phyloP scores from a whole-genome alignment of 2,113 vertebrate species.

The Sander vitreus region DNA sequence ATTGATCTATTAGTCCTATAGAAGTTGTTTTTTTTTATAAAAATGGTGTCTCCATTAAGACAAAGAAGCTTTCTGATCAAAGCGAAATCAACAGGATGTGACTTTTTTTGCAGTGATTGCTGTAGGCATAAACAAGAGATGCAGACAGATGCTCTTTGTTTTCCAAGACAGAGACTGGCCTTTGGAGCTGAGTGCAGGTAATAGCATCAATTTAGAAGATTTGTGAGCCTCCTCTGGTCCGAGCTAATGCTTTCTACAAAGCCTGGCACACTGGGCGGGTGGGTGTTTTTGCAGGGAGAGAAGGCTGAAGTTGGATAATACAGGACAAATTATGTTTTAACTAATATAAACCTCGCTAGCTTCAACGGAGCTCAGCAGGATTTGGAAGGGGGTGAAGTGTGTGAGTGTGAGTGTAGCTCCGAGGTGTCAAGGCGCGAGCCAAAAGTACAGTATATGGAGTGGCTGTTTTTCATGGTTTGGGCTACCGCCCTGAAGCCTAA shows the following conservation, averaged over 20 bases:
- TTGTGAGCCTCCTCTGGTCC: slow-evolving; percentile 44
- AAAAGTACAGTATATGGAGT: neutral
- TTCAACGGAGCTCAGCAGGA: slow-evolving; percentile 28
- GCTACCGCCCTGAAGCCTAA: neutral
- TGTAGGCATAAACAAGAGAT: slow-evolving; percentile 51
- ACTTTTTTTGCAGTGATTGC: slow-evolving; percentile 27
- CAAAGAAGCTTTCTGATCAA: slow-evolving; percentile 59
- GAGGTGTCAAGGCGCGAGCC: neutral
- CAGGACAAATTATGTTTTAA: slow-evolving; percentile 57
- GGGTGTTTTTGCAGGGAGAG: slow-evolving; percentile 21
- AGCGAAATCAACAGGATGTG: slow-evolving; percentile 28
- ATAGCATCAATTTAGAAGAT: slow-evolving; percentile 72
- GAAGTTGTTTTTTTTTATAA: neutral
- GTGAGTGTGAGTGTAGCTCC: slow-evolving; percentile 30
- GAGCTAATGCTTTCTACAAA: slow-evolving; percentile 34
- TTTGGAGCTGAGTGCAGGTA: slow-evolving; percentile 68
- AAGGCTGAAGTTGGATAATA: slow-evolving; percentile 24
- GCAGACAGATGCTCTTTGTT: slow-evolving; percentile 71
- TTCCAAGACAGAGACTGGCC: slow-evolving; percentile 59
- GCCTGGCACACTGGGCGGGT: slow-evolving; percentile 13
- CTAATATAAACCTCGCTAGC: slow-evolving; percentile 50
- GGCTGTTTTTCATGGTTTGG: neutral
- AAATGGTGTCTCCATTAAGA: slow-evolving; percentile 26
- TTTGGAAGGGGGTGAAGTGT: slow-evolving; percentile 31
- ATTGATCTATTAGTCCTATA: neutral